A percentile compares a stretch with the other conserved stretches of the same genome.
These are phyloP conservation scores for Astreopora myriophthalma DNA, from an alignment of 64 coral and sea anemone genomes.

Conservation along the genomic window DNA sequence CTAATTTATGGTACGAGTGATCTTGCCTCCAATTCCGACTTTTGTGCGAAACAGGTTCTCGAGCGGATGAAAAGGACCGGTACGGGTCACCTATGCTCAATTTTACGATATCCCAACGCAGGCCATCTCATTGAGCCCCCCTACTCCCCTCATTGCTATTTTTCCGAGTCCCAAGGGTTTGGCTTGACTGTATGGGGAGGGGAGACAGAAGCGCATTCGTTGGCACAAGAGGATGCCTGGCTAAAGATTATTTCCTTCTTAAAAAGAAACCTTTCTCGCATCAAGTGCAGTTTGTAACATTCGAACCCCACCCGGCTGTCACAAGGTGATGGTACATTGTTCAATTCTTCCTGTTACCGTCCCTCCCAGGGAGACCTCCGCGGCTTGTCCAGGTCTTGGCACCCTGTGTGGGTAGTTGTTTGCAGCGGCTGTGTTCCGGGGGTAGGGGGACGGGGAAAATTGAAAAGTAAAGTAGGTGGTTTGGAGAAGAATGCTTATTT, in stretches of 20 bases:
- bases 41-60: background rate
- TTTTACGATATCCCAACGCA: constrained; percentile 51
- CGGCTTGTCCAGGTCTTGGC: too few relatives aligned
- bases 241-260: background rate
- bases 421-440: too few relatives aligned
- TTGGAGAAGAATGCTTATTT: too few relatives aligned
- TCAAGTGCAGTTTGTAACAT: too few relatives aligned
- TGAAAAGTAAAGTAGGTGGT: too few relatives aligned
- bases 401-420: too few relatives aligned
- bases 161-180: background rate
- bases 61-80: constrained; percentile 32
- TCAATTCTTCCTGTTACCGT: too few relatives aligned
- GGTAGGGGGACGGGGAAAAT: too few relatives aligned
- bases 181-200: constrained; percentile 21
- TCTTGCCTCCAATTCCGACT: constrained; percentile 18
- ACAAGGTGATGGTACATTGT: too few relatives aligned
- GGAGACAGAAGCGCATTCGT: constrained; percentile 11
- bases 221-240: constrained; percentile 18
- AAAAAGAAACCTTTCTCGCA: too few relatives aligned
- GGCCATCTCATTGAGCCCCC: constrained; percentile 74
- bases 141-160: constrained; percentile 18
- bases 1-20: constrained; percentile 63
- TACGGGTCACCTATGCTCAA: constrained; percentile 30
- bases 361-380: too few relatives aligned
- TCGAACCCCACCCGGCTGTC: too few relatives aligned